Evolutionary conservation across 2,888 invertebrate species (phyloP).

Genomic region (Bellardia pandia): DNA sequence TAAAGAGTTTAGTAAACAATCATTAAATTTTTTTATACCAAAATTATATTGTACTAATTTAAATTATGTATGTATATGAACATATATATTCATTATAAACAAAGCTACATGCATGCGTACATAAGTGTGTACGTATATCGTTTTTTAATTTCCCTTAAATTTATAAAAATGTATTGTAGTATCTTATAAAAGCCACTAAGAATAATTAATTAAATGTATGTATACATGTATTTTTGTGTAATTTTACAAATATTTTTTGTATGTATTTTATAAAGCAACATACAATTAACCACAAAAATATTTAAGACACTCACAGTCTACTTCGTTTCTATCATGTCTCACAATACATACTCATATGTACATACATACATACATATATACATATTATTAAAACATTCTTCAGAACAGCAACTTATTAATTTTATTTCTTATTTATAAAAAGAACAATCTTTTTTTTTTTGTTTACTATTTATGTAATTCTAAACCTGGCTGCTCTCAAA

Average conservation of each 20-base stretch:
- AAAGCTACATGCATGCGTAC: not conserved
- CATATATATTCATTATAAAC: constrained; percentile 1
- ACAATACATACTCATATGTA: no score
- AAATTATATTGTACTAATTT: not conserved
- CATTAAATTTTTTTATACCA: constrained; percentile 52
- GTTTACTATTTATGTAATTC: no score
- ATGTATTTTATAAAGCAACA: constrained; percentile 23
- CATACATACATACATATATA: no score
- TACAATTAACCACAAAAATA: not conserved
- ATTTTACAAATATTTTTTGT: constrained; percentile 67
- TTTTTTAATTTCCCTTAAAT: not conserved
- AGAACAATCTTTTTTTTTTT: no score
- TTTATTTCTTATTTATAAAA: no score
- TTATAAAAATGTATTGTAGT: not conserved
- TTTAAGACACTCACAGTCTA: not conserved
- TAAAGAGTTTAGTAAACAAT: constrained; percentile 22
- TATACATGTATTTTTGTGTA: constrained; percentile 65
- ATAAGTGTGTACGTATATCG: not conserved
- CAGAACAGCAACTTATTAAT: no score
- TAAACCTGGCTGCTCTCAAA: no score
- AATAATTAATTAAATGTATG: constrained; percentile 46
- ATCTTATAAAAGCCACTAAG: not conserved
- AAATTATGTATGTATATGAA: not conserved
- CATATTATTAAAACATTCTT: no score
- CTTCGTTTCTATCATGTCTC: not conserved